Evolutionary conservation across 2,888 invertebrate genomes (phyloP).

Genomic region (Branchellion lobata): DNA sequence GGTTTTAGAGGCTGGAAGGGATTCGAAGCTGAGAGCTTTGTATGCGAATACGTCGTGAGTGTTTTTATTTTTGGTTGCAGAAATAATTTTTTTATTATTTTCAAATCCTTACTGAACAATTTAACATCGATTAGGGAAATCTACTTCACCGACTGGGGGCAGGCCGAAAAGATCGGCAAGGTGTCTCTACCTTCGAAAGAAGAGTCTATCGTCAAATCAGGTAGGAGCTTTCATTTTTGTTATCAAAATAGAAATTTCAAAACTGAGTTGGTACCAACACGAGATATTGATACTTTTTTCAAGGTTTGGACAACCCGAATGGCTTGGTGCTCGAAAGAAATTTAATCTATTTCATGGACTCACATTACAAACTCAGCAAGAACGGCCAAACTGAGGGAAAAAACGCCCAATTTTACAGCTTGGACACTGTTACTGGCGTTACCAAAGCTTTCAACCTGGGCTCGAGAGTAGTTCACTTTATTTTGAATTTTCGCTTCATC

Average conservation of each 20-base stretch:
- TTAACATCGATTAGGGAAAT: not conserved
- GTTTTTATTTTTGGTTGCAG: too few relatives aligned
- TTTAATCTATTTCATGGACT: conserved; percentile 27
- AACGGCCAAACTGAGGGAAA: not conserved
- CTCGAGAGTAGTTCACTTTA: not conserved
- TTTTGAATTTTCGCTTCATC: too few relatives aligned
- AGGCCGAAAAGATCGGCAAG: not conserved
- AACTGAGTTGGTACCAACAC: too few relatives aligned
- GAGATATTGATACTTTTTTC: too few relatives aligned
- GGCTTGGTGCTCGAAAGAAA: not conserved
- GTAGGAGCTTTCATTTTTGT: not conserved
- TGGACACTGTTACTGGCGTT: not conserved
- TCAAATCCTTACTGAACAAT: conserved; percentile 1
- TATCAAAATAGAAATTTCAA: too few relatives aligned
- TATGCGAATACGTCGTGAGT: not conserved
- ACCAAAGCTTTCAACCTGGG: not conserved
- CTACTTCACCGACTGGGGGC: not conserved
- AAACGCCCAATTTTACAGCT: not conserved
- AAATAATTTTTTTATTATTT: not conserved
- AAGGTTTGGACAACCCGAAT: conserved; percentile 32
- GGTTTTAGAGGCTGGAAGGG: not conserved
- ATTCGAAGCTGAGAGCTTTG: not conserved
- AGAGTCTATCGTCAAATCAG: not conserved
- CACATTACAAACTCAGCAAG: conserved; percentile 27
- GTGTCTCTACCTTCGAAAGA: not conserved